phyloP scores from a whole-genome alignment of 2,113 vertebrate genomes.

The Saccopteryx bilineata region DNA sequence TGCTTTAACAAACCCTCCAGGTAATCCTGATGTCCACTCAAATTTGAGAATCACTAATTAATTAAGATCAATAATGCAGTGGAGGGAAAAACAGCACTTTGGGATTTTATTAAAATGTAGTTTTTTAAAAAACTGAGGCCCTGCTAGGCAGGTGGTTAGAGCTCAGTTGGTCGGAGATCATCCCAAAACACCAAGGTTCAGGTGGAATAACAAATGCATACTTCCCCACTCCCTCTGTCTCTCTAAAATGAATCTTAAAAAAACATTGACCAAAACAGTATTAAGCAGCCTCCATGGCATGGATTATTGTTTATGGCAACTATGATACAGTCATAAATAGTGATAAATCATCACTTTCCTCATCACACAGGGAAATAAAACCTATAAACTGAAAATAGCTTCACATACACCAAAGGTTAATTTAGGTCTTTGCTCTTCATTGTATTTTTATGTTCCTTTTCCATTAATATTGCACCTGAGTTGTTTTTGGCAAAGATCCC shows the following conservation, averaged over 20 bases:
- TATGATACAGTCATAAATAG: background rate
- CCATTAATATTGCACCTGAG: background rate
- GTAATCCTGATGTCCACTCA: background rate
- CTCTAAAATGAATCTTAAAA: background rate
- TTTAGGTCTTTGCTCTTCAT: background rate
- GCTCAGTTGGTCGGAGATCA: no score
- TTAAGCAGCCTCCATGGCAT: background rate
- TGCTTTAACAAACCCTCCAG: background rate
- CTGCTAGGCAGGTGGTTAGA: no score
- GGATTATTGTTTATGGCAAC: background rate
- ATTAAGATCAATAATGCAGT: background rate
- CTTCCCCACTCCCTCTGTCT: no score
- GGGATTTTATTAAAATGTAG: background rate
- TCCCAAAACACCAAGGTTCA: no score
- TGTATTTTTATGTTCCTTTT: constrained; percentile 28
- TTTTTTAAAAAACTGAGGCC: background rate
- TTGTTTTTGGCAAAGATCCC: background rate
- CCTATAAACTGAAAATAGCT: background rate
- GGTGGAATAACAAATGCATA: no score
- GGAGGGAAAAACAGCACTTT: background rate
- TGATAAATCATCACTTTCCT: background rate
- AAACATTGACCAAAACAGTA: background rate
- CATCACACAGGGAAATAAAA: background rate
- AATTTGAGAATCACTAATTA: background rate
- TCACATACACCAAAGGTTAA: background rate